Percentiles rank a stretch among this genome's conserved stretches.
These are phyloP conservation scores for Rhineura floridana DNA, from an alignment of 2,113 vertebrate genomes.

Conservation along the genomic window DNA sequence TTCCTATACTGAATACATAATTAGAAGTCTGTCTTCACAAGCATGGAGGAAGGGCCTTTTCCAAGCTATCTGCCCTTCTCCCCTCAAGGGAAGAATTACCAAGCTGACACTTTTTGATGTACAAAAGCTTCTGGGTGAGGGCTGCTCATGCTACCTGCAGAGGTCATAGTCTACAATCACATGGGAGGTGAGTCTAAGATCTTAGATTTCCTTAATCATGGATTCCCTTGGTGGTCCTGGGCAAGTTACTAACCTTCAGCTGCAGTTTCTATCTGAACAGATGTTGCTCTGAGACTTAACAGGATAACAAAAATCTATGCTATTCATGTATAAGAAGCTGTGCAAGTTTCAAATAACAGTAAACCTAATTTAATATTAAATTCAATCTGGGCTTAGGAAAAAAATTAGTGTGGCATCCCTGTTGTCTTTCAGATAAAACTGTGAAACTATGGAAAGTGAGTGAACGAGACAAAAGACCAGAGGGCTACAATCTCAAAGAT, in stretches of 20 bases:
- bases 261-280: not conserved
- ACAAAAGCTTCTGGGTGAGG: not conserved
- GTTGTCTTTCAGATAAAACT: conserved; percentile 87
- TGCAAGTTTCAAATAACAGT: not conserved
- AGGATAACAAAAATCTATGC: not conserved
- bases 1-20: not conserved
- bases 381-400: not conserved
- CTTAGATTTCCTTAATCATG: not conserved
- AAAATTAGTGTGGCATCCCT: not conserved
- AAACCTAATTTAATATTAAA: not conserved
- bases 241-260: not conserved
- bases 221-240: not conserved
- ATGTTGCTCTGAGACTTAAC: too few relatives aligned
- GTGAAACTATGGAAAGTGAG: conserved; percentile 99
- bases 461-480: conserved; percentile 95
- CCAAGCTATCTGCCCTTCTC: not conserved
- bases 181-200: not conserved
- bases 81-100: not conserved
- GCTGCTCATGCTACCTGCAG: not conserved
- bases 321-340: not conserved
- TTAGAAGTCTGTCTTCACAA: not conserved
- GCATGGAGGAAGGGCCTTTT: not conserved
- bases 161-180: not conserved
- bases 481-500: conserved; percentile 98
- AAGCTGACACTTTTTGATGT: not conserved